Evolutionary conservation across 1,140 invertebrate genomes (phyloP).

Genomic region (Drosophila ercepeae): DNA sequence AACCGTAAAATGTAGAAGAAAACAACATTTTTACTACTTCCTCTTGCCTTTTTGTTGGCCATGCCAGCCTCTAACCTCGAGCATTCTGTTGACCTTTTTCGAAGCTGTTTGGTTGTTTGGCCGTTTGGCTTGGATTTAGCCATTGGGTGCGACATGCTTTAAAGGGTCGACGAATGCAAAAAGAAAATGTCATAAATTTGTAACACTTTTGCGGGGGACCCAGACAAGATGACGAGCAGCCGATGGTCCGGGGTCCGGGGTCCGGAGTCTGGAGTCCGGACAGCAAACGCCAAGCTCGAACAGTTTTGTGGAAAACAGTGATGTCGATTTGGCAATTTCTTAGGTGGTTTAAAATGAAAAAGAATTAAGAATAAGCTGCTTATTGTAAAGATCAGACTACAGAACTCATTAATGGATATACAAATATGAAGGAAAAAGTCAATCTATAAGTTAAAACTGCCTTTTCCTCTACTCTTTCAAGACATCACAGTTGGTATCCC

Average conservation of each 20-base stretch:
- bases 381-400: not conserved
- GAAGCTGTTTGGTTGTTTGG: slow-evolving; percentile 38
- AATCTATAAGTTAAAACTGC: not conserved
- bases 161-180: slow-evolving; percentile 66
- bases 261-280: not conserved
- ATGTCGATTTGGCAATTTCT: not conserved
- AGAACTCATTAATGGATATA: not conserved
- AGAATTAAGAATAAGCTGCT: not conserved
- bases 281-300: slow-evolving; percentile 28
- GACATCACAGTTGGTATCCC: not conserved
- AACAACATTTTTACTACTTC: slow-evolving; percentile 77
- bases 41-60: slow-evolving; percentile 34
- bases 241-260: not conserved
- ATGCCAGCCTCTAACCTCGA: slow-evolving; percentile 58
- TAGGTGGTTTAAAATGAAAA: not conserved
- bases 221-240: slow-evolving; percentile 26
- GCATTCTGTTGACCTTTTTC: slow-evolving; percentile 78
- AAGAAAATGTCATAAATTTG: slow-evolving; percentile 77
- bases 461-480: not conserved
- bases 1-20: slow-evolving; percentile 68
- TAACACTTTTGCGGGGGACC: slow-evolving; percentile 61
- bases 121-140: slow-evolving; percentile 47
- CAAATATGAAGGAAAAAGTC: not conserved
- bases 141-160: slow-evolving; percentile 51
- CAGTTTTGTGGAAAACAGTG: slow-evolving; percentile 6